Base-by-base conservation (phyloP, 2,888 invertebrate species). In the Tinea pellionella region DNA sequence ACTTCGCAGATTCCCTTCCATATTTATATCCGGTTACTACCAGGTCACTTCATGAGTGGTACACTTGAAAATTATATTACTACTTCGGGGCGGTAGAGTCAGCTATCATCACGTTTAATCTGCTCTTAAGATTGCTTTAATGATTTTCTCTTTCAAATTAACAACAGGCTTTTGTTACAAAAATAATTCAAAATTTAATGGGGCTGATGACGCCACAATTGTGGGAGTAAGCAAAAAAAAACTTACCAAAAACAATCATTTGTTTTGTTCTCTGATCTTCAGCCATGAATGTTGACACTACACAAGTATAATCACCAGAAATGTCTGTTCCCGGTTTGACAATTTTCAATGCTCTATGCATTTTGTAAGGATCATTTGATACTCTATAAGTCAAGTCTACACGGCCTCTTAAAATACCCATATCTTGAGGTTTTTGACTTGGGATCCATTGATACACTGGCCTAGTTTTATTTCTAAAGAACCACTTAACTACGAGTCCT, bases 361-460 rank as follows among this genome's bases (percentile, higher is more conserved):
- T 91, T 67, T 91, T 92, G 67, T 90, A 86, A 2, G 90, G 89
- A 69, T 93, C 91, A 59, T 87, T 86, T 0, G 93, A 91, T 0
- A 90, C 92, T 66, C 86, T 87, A 73, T 92, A 92, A 37, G 88
- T 86, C 61, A 92, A 81, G 75, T 94, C 92, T 58, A 93, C 83
- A 37, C 90, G 73, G 19, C 81, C 80, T 61, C 87, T 75, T 61
- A 88, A 66, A 58, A 87, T 83, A 4, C 92, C 92, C 67, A 92
- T 84, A 61, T 90, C 92, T 69, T 91, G 91, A 0, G 93, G 93
- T 63, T 88, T 88, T 65, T 90, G 88, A 0, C 90, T 89, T 16
- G 90, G 91, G 63, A 94, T 94, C 94, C 94, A 94, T 75, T 94
- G 94, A 75, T 94, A 94, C 59, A 94, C 92, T 7, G 91, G 89